A percentile compares a stretch with the other conserved stretches of the same genome.
Conservation (phyloP, 2,797 vertebrate genomes). For the Nannoperca australis region DNA sequence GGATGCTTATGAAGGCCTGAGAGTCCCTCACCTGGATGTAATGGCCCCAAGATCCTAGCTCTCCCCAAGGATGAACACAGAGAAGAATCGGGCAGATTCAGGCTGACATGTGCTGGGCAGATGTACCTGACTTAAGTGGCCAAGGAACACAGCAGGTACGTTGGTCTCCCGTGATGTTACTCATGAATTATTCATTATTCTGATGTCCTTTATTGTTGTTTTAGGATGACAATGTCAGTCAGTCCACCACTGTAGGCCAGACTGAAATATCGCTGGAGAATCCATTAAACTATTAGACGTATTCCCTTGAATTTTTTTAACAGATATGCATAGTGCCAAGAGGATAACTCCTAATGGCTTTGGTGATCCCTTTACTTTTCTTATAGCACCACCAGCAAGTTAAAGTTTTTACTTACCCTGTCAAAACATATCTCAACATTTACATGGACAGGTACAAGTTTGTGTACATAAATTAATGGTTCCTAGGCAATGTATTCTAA, state of each 20-base stretch:
- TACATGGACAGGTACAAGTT: not conserved
- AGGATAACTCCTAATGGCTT: not conserved
- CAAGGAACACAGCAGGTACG: constrained; percentile 35
- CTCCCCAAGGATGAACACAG: constrained; percentile 33
- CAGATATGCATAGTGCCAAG: too few relatives aligned
- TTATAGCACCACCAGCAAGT: not conserved
- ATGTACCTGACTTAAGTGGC: constrained; percentile 53
- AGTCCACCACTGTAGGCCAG: not conserved
- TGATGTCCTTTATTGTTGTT: not conserved
- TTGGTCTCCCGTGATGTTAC: constrained; percentile 26
- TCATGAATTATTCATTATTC: constrained; percentile 42
- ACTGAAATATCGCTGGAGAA: not conserved
- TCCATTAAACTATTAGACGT: not conserved
- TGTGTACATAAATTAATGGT: not conserved
- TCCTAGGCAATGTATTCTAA: not conserved
- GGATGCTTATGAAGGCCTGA: constrained; percentile 61
- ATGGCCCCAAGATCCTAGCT: constrained; percentile 55
- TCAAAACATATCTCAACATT: too few relatives aligned
- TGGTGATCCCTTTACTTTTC: not conserved
- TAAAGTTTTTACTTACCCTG: too few relatives aligned
- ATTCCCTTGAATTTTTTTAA: not conserved
- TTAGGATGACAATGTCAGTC: not conserved
- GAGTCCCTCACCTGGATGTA: constrained; percentile 71
- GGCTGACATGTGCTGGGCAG: constrained; percentile 66
- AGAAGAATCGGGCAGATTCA: constrained; percentile 17